These are phyloP conservation scores for Notothenia rossii DNA, from an alignment of 2,113 vertebrate genomes.

Conservation along the genomic window DNA sequence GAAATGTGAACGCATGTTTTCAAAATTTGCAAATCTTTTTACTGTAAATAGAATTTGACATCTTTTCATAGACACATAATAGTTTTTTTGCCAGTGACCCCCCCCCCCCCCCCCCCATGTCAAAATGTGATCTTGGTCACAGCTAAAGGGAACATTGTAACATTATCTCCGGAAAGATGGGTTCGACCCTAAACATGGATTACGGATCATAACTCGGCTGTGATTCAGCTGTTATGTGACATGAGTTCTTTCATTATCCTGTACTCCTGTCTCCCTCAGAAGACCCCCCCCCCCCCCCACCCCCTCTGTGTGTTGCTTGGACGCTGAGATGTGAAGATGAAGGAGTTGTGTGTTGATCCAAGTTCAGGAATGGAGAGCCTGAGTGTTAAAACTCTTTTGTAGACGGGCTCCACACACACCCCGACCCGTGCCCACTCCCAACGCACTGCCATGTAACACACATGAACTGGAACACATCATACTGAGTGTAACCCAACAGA, in stretches of 20 bases:
- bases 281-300: slow-evolving; percentile 27
- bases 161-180: slow-evolving; percentile 42
- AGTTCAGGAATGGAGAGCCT: slow-evolving; percentile 79
- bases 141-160: slow-evolving; percentile 30
- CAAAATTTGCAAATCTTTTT: slow-evolving; percentile 9
- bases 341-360: slow-evolving; percentile 76
- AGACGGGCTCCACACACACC: slow-evolving; percentile 63
- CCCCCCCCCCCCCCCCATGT: slow-evolving; percentile 17
- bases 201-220: slow-evolving; percentile 46
- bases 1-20: neutral
- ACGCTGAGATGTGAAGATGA: slow-evolving; percentile 72
- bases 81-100: slow-evolving; percentile 21
- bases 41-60: neutral
- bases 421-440: slow-evolving; percentile 73
- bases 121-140: slow-evolving; percentile 36
- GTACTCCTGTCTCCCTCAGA: slow-evolving; percentile 41
- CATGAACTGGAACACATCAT: slow-evolving; percentile 21
- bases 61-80: neutral
- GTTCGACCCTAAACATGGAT: slow-evolving; percentile 42
- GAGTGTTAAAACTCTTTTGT: slow-evolving; percentile 75
- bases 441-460: slow-evolving; percentile 69
- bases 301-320: slow-evolving; percentile 45
- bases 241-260: slow-evolving; percentile 70
- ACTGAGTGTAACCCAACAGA: neutral
- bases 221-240: slow-evolving; percentile 23